These are phyloP conservation scores for Leptobrachium ailaonicum DNA, from an alignment of 2,113 vertebrate genomes.

Conservation along the genomic window DNA sequence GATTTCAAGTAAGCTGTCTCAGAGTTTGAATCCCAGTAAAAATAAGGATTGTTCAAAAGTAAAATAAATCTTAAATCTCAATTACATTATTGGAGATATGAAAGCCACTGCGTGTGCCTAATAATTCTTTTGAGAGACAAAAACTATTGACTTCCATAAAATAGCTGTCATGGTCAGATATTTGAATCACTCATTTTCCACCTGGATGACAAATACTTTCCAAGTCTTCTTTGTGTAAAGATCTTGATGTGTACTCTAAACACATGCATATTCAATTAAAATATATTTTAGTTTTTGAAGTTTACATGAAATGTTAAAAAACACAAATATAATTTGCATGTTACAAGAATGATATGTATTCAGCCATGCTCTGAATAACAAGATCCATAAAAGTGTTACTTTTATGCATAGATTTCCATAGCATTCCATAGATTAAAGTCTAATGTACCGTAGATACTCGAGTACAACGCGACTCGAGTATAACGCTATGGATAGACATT, in stretches of 20 bases:
- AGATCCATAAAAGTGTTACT: too few species aligned
- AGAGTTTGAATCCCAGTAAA: slow-evolving; percentile 46
- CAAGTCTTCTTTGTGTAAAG: background rate
- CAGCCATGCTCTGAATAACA: too few species aligned
- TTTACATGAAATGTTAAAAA: too few species aligned
- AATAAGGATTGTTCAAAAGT: slow-evolving; percentile 44
- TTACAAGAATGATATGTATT: too few species aligned
- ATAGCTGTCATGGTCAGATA: slow-evolving; percentile 33
- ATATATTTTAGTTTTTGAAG: too few species aligned
- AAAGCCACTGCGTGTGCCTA: slow-evolving; percentile 37
- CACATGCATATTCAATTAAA: background rate
- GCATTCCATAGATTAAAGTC: too few species aligned
- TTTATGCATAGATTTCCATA: too few species aligned
- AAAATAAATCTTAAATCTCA: slow-evolving; percentile 52
- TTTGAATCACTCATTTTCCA: slow-evolving; percentile 22
- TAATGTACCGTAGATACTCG: too few species aligned
- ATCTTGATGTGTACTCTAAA: background rate
- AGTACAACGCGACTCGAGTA: too few species aligned
- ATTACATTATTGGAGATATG: slow-evolving; percentile 45
- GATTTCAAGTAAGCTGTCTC: slow-evolving; percentile 46
- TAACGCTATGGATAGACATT: too few species aligned
- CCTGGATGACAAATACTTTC: background rate
- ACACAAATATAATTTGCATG: too few species aligned
- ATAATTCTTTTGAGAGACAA: slow-evolving; percentile 43
- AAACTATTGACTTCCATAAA: slow-evolving; percentile 49